A percentile compares a stretch with the other conserved stretches of the same genome.
phyloP scores from a whole-genome alignment of 1,140 invertebrate species.

The Schlechtendalia chinensis region DNA sequence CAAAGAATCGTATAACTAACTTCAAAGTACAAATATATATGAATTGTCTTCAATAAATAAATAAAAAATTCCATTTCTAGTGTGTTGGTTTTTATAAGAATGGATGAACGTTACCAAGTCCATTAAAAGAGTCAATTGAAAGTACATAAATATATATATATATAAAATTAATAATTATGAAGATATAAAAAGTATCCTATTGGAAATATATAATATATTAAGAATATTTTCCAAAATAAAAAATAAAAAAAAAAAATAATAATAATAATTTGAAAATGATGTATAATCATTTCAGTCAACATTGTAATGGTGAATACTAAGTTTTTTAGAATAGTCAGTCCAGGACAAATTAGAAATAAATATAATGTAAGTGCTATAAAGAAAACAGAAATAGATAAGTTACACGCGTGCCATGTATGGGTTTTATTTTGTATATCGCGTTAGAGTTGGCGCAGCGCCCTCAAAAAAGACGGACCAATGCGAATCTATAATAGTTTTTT shows the following conservation, averaged over 20 bases:
- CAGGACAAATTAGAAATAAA: neutral
- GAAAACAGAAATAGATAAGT: slow-evolving; percentile 46
- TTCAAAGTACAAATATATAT: neutral
- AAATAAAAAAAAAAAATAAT: too few relatives aligned
- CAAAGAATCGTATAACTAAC: neutral
- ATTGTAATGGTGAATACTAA: neutral
- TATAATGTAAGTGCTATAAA: neutral
- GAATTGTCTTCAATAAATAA: neutral
- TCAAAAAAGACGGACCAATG: neutral
- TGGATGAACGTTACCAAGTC: neutral
- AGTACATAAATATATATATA: too few relatives aligned
- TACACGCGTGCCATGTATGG: neutral
- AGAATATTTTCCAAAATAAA: neutral
- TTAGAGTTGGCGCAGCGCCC: neutral
- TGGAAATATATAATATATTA: neutral
- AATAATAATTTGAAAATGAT: slow-evolving; percentile 12
- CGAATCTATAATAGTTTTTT: too few relatives aligned
- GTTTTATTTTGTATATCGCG: neutral
- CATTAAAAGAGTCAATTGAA: neutral
- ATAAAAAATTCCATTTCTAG: neutral
- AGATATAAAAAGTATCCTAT: slow-evolving; percentile 1
- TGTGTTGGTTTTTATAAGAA: neutral
- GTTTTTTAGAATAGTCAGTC: neutral
- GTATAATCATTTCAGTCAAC: slow-evolving; percentile 39
- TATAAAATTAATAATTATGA: neutral